Evolutionary conservation across 2,113 vertebrate genomes (phyloP).

Genomic region (Nasalis larvatus): DNA sequence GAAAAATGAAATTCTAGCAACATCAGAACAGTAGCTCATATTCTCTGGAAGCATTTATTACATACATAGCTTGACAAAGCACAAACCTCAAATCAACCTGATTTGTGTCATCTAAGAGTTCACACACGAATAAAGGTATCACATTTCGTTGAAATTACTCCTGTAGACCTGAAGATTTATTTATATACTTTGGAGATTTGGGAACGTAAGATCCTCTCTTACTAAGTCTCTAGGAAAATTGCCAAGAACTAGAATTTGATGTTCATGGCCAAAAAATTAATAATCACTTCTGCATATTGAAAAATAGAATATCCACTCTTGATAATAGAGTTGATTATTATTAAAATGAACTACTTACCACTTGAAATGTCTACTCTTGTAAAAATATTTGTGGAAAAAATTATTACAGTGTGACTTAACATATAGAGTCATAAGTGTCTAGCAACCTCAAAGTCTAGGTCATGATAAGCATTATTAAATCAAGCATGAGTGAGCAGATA

Average conservation of each 20-base stretch:
- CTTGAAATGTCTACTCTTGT: slow-evolving; percentile 34
- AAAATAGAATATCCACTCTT: slow-evolving; percentile 41
- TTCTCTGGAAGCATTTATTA: slow-evolving; percentile 39
- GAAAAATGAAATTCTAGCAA: not conserved
- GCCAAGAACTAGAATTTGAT: slow-evolving; percentile 45
- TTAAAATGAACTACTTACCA: slow-evolving; percentile 41
- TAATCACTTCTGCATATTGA: slow-evolving; percentile 47
- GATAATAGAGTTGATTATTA: slow-evolving; percentile 49
- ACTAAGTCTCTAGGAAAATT: slow-evolving; percentile 46
- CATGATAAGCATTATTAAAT: not conserved
- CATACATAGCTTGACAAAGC: not conserved
- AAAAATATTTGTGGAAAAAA: slow-evolving; percentile 52
- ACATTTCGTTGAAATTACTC: slow-evolving; percentile 61
- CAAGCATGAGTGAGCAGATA: not conserved
- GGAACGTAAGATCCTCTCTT: slow-evolving; percentile 12
- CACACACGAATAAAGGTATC: slow-evolving; percentile 29
- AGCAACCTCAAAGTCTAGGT: not conserved
- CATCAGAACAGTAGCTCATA: not conserved
- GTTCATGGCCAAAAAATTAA: slow-evolving; percentile 47
- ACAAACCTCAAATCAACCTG: slow-evolving; percentile 56
- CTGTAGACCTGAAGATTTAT: slow-evolving; percentile 46
- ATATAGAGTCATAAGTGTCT: not conserved
- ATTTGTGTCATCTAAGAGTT: slow-evolving; percentile 59
- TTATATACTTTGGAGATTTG: slow-evolving; percentile 53
- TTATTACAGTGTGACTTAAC: slow-evolving; percentile 5